A percentile compares a stretch with the other conserved stretches of the same genome.
Evolutionary conservation across 2,113 vertebrate species (phyloP).

Genomic region (Cavia aperea): DNA sequence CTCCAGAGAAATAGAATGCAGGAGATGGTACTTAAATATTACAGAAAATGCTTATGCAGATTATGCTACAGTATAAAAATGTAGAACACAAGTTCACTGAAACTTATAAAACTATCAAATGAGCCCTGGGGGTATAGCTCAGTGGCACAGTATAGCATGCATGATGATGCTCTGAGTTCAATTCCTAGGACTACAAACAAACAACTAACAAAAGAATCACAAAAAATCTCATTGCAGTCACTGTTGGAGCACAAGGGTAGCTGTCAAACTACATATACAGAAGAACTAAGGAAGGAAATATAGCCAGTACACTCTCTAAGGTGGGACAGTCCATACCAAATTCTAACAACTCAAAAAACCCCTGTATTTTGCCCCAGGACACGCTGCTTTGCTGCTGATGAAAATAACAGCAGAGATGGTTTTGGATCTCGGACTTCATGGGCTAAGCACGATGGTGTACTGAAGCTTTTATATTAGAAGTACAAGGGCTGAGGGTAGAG

Average conservation of each 20-base stretch:
- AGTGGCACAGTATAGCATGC: background rate
- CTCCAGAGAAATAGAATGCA: constrained; percentile 39
- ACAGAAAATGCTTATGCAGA: constrained; percentile 29
- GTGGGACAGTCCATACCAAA: background rate
- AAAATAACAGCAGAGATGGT: background rate
- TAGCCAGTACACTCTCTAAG: background rate
- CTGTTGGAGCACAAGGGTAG: background rate
- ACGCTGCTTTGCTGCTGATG: background rate
- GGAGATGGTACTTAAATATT: background rate
- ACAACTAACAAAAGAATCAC: background rate
- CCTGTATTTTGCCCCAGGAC: background rate
- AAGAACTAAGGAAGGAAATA: background rate
- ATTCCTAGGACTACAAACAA: background rate
- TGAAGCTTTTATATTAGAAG: background rate
- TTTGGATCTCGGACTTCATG: background rate
- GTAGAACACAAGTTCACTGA: constrained; percentile 16
- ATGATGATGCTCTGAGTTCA: background rate
- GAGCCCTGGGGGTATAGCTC: background rate
- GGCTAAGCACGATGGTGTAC: background rate
- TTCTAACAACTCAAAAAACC: background rate
- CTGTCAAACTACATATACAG: background rate
- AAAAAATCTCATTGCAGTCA: background rate
- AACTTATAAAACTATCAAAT: background rate
- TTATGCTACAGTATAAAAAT: constrained; percentile 29
- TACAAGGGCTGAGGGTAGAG: background rate